Evolutionary conservation across 2,113 vertebrate genomes (phyloP), one percentile per base, ranked within the genome.

Genomic region (Bubalus kerabau): DNA sequence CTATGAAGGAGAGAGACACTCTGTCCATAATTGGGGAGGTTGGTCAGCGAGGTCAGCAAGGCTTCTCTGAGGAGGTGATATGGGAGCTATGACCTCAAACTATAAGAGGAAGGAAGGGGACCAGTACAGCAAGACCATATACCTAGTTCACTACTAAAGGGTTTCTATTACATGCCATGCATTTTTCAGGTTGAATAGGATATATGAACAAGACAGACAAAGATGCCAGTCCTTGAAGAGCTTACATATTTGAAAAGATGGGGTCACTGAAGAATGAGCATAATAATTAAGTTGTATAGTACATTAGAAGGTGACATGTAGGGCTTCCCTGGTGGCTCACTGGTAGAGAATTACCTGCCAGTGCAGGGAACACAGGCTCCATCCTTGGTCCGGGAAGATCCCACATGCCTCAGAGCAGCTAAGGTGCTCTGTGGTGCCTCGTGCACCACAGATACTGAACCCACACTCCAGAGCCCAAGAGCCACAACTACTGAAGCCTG

Each of bases 91-190:
- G n/a, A 2, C 80, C 24, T 85, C 40, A 40, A 4, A 59, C 76
- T 21, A 23, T 13, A 3, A 78, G 67, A 26, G 28, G 10, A 40
- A 21, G 19, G 48, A 56, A 30, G 36, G 60, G 64, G 74, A 36
- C 16, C 48, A 82, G 23, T 13, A 5, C n/a, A 46, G 6, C 17
- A 52, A 24, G 6, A 80, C 6, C 21, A 56, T 19, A 26, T 10
- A 7, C 6, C 52, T 64, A 24, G 6, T 43, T 21, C 59, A 3
- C 12, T 56, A 16, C 12, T 46, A 24, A n/a, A 48, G 89, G 46
- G 46, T 13, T n/a, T 21, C 50, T 60, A 0, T 40, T 43, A 19
- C 1, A 4, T 21, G 7, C 50, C 2, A 10, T 32, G 26, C 14
- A 10, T 57, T 57, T 83, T 95, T 57, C 50, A 80, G 8, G 6